Evolutionary conservation across 2,888 invertebrate genomes (phyloP).

Genomic region (Tenthredo scrophulariae): DNA sequence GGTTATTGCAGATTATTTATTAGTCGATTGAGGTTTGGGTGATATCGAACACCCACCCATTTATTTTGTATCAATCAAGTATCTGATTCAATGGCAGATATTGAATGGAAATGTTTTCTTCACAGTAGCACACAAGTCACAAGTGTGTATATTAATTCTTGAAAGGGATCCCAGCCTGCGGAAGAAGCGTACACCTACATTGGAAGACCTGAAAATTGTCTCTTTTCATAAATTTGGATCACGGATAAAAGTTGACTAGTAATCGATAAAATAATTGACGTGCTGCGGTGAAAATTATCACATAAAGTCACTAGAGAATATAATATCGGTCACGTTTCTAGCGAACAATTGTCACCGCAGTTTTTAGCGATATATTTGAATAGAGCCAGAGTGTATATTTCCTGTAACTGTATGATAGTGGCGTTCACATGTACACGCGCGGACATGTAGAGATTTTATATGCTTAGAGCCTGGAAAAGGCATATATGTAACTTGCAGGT

Average conservation of each 20-base stretch:
- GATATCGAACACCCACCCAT: not conserved
- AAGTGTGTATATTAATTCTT: not conserved
- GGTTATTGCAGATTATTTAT: not conserved
- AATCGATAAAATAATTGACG: not conserved
- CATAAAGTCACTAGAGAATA: not conserved
- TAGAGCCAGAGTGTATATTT: not conserved
- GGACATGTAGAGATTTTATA: too few relatives aligned
- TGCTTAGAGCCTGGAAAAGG: too few relatives aligned
- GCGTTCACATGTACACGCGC: not conserved
- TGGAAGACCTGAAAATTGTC: not conserved
- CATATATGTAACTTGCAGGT: not conserved
- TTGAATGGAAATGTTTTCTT: not conserved
- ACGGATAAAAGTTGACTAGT: not conserved
- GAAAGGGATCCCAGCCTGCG: not conserved
- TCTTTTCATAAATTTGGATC: not conserved
- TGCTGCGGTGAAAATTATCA: not conserved
- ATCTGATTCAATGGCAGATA: not conserved
- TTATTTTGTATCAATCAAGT: not conserved
- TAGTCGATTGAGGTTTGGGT: not conserved
- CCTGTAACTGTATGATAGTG: not conserved
- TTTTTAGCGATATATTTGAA: not conserved
- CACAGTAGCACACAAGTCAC: not conserved
- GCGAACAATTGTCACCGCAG: not conserved
- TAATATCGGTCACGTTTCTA: constrained; percentile 24
- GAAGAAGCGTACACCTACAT: not conserved